phyloP scores from a whole-genome alignment of 2,797 vertebrate species.

The Pristis pectinata region DNA sequence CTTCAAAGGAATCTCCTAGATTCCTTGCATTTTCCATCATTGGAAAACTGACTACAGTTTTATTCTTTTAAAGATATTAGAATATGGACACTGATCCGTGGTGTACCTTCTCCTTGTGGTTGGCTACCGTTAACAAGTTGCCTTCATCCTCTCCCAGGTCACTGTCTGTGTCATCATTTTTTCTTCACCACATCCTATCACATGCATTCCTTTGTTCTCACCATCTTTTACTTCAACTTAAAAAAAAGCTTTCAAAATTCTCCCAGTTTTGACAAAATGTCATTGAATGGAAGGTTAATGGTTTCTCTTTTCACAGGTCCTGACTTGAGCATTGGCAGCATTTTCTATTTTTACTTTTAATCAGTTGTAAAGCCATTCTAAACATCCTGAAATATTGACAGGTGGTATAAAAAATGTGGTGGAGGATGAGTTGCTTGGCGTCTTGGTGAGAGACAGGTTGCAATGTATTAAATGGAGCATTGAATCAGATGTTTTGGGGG shows the following conservation, averaged over 20 bases:
- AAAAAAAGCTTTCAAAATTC: too few species aligned
- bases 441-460: neutral
- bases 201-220: too few species aligned
- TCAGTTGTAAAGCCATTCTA: neutral
- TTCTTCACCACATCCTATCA: too few species aligned
- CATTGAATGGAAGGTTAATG: too few species aligned
- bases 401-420: neutral
- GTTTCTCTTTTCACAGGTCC: too few species aligned
- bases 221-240: too few species aligned
- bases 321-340: too few species aligned
- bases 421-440: neutral
- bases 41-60: neutral
- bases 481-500: neutral
- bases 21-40: neutral
- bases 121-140: too few species aligned
- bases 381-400: neutral
- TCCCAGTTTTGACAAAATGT: too few species aligned
- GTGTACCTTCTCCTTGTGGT: too few species aligned
- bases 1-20: neutral
- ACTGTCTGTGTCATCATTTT: too few species aligned
- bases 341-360: neutral
- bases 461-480: neutral
- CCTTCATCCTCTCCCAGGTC: too few species aligned
- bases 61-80: neutral
- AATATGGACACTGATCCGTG: neutral